phyloP scores from a whole-genome alignment of 2,113 vertebrate genomes.

The Marcusenius ussheri region DNA sequence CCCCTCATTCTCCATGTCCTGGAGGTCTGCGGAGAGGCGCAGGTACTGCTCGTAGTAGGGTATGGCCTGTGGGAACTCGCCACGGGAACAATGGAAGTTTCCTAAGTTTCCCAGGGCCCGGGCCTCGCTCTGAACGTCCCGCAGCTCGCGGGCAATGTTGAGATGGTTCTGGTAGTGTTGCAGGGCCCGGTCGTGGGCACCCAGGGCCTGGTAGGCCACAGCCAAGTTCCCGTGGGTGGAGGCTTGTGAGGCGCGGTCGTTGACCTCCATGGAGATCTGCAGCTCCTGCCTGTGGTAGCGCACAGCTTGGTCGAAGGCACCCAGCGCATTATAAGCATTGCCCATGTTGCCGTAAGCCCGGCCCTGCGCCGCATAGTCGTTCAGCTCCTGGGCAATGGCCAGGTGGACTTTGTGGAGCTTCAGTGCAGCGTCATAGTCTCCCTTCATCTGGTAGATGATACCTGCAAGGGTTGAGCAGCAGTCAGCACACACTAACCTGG shows the following conservation, averaged over 20 bases:
- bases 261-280: conserved; percentile 95
- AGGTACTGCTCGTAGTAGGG: conserved; percentile 94
- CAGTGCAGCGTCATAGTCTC: conserved; percentile 84
- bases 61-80: conserved; percentile 82
- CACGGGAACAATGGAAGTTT: conserved; percentile 92
- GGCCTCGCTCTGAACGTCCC: conserved; percentile 86
- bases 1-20: conserved; percentile 94
- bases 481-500: not conserved
- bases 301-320: conserved; percentile 84
- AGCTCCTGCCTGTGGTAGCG: conserved; percentile 93
- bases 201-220: conserved; percentile 86
- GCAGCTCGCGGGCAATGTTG: conserved; percentile 86
- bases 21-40: conserved; percentile 80
- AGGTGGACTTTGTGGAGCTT: conserved; percentile 89
- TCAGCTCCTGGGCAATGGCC: conserved; percentile 86
- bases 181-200: conserved; percentile 85
- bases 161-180: conserved; percentile 95
- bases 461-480: conserved; percentile 54
- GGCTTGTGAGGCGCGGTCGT: conserved; percentile 86
- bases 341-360: conserved; percentile 94
- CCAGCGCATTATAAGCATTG: conserved; percentile 86
- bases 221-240: conserved; percentile 90
- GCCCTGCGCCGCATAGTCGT: conserved; percentile 86
- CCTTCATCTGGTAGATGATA: conserved; percentile 96
- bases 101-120: conserved; percentile 87